Base-by-base conservation (phyloP, 2,113 vertebrate species). In the Anarrhichthys ocellatus region DNA sequence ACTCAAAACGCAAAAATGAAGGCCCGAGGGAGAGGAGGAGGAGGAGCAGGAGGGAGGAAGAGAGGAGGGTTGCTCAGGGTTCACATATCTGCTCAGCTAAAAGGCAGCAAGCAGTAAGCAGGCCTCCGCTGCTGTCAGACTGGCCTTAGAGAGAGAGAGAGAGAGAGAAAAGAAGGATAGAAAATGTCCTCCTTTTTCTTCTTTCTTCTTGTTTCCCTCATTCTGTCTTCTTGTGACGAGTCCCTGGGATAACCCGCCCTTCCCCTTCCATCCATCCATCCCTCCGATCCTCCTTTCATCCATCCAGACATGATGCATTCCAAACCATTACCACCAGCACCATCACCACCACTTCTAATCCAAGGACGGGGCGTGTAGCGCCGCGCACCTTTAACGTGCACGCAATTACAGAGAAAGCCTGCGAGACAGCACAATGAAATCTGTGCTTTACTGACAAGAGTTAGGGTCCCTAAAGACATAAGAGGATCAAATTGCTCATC, bases 41-140 rank as follows among this genome's bases (percentile, higher is more conserved):
- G 92, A 69, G 32, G 27, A 93, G 94, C 27, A 32, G 50, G 61
- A n/a, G 44, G 50, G 50, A 69, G 85, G 86, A 42, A 92, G 92
- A 70, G 34, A 22, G 93, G 94, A 93, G 93, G 69, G 94, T 86
- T 89, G 92, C 90, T 91, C 88, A 86, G 92, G 82, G 95, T 95
- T 97, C 95, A 96, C 90, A 94, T 95, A 95, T 95, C 96, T 94
- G 96, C 94, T 96, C 94, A 95, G 92, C 95, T 96, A 95, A 96
- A 95, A 95, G 92, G 93, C 88, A 91, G 42, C 83, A 89, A 69
- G n/a, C 82, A 92, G 92, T 29, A 85, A 90, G 85, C 90, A 90
- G 84, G 72, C 82, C 91, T 95, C 82, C 90, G 87, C 89, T 92
- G 92, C 82, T 91, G 89, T 93, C 91, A 90, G 70, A 50, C 65